These are phyloP conservation scores for Xerus inauris DNA, from an alignment of 2,113 vertebrate genomes.

Conservation along the genomic window DNA sequence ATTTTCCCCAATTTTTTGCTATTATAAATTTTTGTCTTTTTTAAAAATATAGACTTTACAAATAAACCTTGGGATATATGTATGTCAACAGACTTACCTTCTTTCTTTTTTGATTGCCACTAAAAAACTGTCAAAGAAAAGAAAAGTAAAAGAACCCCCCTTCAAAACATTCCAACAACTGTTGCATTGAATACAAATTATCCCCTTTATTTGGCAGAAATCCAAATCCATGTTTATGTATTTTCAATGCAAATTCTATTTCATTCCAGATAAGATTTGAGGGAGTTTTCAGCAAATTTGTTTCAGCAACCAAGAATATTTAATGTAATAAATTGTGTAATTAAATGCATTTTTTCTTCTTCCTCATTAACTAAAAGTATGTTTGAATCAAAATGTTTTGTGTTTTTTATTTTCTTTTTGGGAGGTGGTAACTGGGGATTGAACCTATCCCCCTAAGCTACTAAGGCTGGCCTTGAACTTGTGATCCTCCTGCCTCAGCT, in stretches of 20 bases:
- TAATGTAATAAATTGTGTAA: background rate
- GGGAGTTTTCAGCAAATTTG: background rate
- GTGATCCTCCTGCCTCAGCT: too few relatives aligned
- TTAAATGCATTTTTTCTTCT: conserved; percentile 17
- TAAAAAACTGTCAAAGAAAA: conserved; percentile 35
- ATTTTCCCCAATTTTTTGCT: background rate
- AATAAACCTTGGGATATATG: background rate
- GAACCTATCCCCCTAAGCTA: too few relatives aligned
- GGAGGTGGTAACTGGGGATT: too few relatives aligned
- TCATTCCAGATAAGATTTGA: background rate
- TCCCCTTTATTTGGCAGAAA: background rate
- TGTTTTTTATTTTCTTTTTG: background rate
- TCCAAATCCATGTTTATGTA: conserved; percentile 12
- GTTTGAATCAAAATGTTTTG: conserved; percentile 1
- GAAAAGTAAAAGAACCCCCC: background rate
- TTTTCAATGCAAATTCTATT: conserved; percentile 21
- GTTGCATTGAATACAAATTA: background rate
- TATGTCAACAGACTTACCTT: background rate
- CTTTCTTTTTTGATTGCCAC: background rate
- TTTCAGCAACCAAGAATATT: background rate
- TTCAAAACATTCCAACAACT: conserved; percentile 2
- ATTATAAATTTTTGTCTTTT: conserved; percentile 15
- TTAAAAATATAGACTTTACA: background rate
- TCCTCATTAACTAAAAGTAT: background rate
- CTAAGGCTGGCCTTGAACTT: too few relatives aligned